Conservation (phyloP, 2,888 invertebrate genomes). For the Antheraea yamamai region DNA sequence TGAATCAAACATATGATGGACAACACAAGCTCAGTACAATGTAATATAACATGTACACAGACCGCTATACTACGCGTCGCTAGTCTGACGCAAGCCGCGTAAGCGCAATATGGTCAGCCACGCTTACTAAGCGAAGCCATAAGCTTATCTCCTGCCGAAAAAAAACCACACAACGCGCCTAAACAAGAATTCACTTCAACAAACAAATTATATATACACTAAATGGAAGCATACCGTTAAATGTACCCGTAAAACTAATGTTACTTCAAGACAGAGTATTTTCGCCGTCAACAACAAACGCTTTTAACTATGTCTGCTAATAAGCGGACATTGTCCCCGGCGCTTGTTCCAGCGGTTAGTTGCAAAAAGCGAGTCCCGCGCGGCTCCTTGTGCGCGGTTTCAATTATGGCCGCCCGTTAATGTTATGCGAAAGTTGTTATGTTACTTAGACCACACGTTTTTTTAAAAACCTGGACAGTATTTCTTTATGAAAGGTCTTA, state of each 20-base stretch:
- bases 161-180: no score
- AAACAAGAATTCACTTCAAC: no score
- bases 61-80: no score
- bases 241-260: not conserved
- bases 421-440: constrained; percentile 51
- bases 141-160: no score
- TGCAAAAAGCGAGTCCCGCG: constrained; percentile 21
- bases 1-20: no score
- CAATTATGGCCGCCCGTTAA: constrained; percentile 52
- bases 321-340: constrained; percentile 31
- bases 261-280: not conserved
- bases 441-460: constrained; percentile 18
- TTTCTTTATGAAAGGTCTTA: not conserved
- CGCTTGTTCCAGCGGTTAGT: constrained; percentile 25
- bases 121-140: no score
- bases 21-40: no score
- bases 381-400: constrained; percentile 33
- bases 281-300: constrained; percentile 7
- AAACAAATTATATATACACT: not conserved
- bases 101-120: no score
- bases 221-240: not conserved
- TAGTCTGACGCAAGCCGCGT: no score
- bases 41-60: no score
- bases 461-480: not conserved
- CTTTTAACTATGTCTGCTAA: constrained; percentile 24